Conservation (phyloP, 2,113 vertebrate genomes). For the Progne subis region DNA sequence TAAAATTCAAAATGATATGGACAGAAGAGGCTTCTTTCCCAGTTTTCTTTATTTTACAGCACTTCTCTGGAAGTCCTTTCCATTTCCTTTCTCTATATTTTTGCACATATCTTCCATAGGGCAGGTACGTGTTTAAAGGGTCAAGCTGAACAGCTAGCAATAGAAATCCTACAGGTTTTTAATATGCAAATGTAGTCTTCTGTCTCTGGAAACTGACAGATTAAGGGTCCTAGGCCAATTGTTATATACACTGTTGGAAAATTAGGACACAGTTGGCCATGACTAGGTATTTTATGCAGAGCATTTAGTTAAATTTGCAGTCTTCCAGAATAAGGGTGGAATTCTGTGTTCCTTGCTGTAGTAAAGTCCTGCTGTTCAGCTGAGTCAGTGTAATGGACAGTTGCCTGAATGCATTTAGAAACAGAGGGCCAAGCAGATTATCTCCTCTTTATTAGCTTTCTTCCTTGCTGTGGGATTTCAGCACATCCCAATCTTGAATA, state of each 20-base stretch:
- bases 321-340: neutral
- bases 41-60: neutral
- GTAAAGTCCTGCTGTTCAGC: neutral
- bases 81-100: neutral
- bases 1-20: neutral
- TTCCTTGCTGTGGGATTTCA: constrained; percentile 6
- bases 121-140: neutral
- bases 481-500: neutral
- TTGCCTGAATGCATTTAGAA: constrained; percentile 8
- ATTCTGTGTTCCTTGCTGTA: neutral
- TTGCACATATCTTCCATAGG: neutral
- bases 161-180: neutral
- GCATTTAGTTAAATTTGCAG: neutral
- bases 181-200: neutral
- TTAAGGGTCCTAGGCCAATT: neutral
- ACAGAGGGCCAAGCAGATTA: neutral
- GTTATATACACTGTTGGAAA: neutral
- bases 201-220: neutral
- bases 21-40: neutral
- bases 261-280: neutral
- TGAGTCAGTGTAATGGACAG: constrained; percentile 6
- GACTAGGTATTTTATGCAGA: neutral
- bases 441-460: neutral
- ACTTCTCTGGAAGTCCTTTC: neutral
- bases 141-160: neutral